phyloP scores from a whole-genome alignment of 2,888 invertebrate species.

The Synergus itoensis region DNA sequence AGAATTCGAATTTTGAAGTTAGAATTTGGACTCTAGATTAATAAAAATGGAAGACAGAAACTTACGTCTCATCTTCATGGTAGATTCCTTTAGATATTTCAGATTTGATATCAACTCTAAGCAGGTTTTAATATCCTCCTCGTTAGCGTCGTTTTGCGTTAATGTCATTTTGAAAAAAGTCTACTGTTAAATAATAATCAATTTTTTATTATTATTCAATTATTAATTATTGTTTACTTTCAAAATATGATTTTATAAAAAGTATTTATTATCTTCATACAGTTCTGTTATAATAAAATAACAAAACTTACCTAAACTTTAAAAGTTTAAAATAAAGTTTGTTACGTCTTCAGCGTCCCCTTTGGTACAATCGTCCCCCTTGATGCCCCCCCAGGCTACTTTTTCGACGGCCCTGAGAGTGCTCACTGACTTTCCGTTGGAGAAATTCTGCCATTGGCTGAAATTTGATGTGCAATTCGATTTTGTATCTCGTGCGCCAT shows the following conservation, averaged over 20 bases:
- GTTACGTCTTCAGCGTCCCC: neutral
- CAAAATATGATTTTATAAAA: neutral
- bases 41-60: neutral
- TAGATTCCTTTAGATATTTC: neutral
- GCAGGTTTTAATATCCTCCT: neutral
- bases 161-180: neutral
- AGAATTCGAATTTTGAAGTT: too few relatives aligned
- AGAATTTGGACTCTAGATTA: neutral
- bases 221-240: neutral
- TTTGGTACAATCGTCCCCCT: too few relatives aligned
- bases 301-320: neutral
- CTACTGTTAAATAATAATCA: neutral
- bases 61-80: slow-evolving; percentile 32
- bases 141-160: neutral
- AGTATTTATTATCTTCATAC: neutral
- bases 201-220: too few relatives aligned
- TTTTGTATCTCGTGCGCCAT: too few relatives aligned
- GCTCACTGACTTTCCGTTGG: too few relatives aligned
- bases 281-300: neutral
- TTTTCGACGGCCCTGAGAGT: too few relatives aligned
- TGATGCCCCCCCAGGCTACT: too few relatives aligned
- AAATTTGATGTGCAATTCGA: too few relatives aligned
- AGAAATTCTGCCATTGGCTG: too few relatives aligned
- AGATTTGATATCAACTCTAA: neutral
- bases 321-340: neutral